These are phyloP conservation scores for Dicrostonyx torquatus DNA, from an alignment of 2,797 vertebrate genomes.

Conservation along the genomic window DNA sequence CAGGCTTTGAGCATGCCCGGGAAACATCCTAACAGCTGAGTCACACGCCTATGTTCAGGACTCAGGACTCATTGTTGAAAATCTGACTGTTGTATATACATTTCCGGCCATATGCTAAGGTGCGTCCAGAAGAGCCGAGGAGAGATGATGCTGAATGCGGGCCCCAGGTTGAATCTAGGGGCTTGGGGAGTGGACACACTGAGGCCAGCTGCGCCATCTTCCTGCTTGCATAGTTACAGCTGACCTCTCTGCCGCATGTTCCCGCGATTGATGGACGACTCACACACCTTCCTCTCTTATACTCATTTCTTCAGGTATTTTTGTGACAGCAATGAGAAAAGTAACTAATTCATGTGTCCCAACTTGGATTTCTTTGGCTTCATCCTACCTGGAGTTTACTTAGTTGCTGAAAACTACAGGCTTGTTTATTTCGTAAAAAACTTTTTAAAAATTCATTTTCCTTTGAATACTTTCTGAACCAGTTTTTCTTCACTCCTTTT, in stretches of 20 bases:
- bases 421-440: conserved; percentile 38
- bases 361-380: not conserved
- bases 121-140: not conserved
- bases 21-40: too few species aligned
- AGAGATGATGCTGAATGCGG: not conserved
- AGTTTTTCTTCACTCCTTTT: conserved; percentile 7
- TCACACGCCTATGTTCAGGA: not conserved
- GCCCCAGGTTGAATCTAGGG: not conserved
- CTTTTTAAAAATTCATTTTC: not conserved
- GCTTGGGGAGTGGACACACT: not conserved
- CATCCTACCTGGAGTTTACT: not conserved
- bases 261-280: not conserved
- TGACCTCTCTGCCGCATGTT: too few species aligned
- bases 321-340: not conserved
- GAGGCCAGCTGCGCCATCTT: too few species aligned
- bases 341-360: not conserved
- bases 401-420: not conserved
- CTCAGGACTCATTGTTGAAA: not conserved
- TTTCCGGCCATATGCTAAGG: too few species aligned
- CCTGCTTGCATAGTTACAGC: not conserved
- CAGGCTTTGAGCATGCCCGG: not conserved
- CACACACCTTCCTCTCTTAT: not conserved
- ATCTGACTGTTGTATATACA: not conserved
- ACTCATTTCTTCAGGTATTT: not conserved
- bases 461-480: not conserved